Evolutionary conservation across 2,888 invertebrate genomes (phyloP), one percentile per base, ranked within the genome.

Genomic region (Helicoverpa assulta): DNA sequence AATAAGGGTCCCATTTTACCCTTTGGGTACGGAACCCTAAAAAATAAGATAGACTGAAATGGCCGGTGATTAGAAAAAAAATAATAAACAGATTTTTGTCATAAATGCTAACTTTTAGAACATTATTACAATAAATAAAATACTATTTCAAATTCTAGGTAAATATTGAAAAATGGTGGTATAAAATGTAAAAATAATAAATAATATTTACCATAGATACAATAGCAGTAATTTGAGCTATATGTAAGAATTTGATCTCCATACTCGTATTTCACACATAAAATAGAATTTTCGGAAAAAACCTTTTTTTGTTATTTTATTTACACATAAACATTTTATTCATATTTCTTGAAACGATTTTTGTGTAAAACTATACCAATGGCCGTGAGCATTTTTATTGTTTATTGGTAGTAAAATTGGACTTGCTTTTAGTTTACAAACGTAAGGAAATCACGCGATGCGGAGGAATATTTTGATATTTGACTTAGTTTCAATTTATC

Each of bases 181-280:
- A 40, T 40, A 40, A 5, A 40, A 40, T 40, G 4, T 3, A 43
- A 43, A 43, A n/a, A n/a, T 6, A n/a, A 47, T 40, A 2, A 47
- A 47, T n/a, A n/a, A 6, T n/a, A 47, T 61, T 81, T 80, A 79
- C 79, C 81, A 54, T 53, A 47, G 50, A 54, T 61, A 80, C 68
- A 65, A 80, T 61, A 47, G 76, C 58, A 64, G 61, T 58, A 57
- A 65, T 82, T 53, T 73, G 73, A 26, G 58, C 66, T 10, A 66
- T 53, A 53, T 56, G 65, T 66, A 61, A 61, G 61, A 73, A 64
- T 82, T 80, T 70, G 53, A 66, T 66, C 55, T 68, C 68, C 83
- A 82, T 80, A 40, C 33, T 33, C 10, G 33, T 8, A 33, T 33
- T 33, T 73, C 69, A 16, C 33, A 37, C 56, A 57, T 37, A 63